Conservation (phyloP, 2,797 vertebrate species). For the Salmo trutta region DNA sequence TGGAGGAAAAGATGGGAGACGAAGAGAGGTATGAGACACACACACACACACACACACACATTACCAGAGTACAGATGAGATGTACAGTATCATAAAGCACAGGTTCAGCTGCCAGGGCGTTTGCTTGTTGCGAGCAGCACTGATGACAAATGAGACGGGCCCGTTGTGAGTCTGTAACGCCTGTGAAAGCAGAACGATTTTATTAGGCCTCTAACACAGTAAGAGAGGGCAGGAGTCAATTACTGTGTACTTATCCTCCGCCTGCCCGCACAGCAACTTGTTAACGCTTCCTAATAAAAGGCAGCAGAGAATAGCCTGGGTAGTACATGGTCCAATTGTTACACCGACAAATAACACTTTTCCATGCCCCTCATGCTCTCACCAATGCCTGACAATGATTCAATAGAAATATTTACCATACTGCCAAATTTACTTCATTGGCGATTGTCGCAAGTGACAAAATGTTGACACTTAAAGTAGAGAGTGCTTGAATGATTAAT, state of each 20-base stretch:
- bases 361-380: conserved; percentile 38
- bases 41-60: background rate
- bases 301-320: conserved; percentile 49
- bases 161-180: conserved; percentile 42
- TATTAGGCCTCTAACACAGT: conserved; percentile 61
- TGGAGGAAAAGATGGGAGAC: background rate
- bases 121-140: conserved; percentile 45
- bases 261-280: conserved; percentile 62
- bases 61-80: background rate
- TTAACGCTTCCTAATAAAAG: conserved; percentile 71
- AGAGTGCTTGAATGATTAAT: background rate
- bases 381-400: conserved; percentile 20
- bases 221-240: conserved; percentile 72
- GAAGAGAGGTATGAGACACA: background rate
- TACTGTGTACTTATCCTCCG: conserved; percentile 65
- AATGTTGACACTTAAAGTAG: background rate
- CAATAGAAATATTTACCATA: conserved; percentile 22
- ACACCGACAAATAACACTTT: conserved; percentile 50
- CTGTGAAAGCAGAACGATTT: conserved; percentile 60
- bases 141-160: conserved; percentile 66
- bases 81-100: conserved; percentile 38
- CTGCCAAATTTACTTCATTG: conserved; percentile 23
- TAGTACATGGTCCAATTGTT: conserved; percentile 18
- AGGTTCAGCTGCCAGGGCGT: conserved; percentile 53
- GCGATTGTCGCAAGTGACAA: background rate